Conservation (phyloP, 2,888 invertebrate species). For the Syritta pipiens region DNA sequence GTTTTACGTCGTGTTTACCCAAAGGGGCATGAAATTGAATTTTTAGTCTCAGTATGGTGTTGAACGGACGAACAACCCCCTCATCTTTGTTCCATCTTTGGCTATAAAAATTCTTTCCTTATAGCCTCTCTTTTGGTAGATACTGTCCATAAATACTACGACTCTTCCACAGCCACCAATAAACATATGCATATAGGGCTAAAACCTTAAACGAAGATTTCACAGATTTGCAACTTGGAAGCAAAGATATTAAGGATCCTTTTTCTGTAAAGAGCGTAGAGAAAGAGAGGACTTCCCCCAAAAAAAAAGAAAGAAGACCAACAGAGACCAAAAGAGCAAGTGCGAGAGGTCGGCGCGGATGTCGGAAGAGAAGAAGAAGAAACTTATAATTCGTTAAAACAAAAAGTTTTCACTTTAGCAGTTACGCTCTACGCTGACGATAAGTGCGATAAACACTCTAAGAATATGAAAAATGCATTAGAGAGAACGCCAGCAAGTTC, state of each 20-base stretch:
- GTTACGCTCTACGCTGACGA: slow-evolving; percentile 42
- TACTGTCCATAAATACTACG: neutral
- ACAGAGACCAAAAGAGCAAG: slow-evolving; percentile 1
- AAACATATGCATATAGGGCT: slow-evolving; percentile 3
- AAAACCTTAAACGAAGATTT: slow-evolving; percentile 36
- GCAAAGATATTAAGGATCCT: slow-evolving; percentile 36
- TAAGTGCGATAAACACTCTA: slow-evolving; percentile 66
- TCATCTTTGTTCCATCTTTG: too few species aligned
- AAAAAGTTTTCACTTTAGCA: slow-evolving; percentile 64
- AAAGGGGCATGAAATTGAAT: slow-evolving; percentile 77
- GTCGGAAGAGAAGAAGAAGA: slow-evolving; percentile 23
- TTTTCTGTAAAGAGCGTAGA: neutral
- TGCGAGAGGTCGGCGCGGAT: too few species aligned
- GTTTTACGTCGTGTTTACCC: slow-evolving; percentile 66
- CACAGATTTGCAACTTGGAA: slow-evolving; percentile 47
- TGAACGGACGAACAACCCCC: slow-evolving; percentile 1
- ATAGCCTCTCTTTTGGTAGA: neutral
- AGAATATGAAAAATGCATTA: slow-evolving; percentile 68
- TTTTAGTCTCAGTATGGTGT: slow-evolving; percentile 64
- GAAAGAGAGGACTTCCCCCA: neutral
- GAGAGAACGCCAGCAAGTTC: slow-evolving; percentile 15
- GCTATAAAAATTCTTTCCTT: too few species aligned
- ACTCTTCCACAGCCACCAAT: neutral
- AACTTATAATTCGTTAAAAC: slow-evolving; percentile 59
- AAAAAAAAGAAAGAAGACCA: neutral